Percentiles rank a stretch among this genome's conserved stretches.
Evolutionary conservation across 2,888 invertebrate species (phyloP).

Genomic region (Ophion slaviceki): DNA sequence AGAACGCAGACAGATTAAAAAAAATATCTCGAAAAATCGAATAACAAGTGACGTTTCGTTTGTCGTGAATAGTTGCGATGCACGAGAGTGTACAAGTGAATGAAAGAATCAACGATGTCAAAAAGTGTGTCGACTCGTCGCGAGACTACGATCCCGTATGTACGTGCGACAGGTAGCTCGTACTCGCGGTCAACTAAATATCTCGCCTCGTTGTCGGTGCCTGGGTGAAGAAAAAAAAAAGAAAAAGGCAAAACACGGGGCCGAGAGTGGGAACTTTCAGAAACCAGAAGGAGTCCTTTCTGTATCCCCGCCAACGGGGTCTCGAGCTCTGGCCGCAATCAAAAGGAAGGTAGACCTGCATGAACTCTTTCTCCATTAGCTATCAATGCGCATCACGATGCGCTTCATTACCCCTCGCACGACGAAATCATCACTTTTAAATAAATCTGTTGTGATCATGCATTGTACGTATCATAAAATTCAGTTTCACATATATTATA

Average conservation of each 20-base stretch:
- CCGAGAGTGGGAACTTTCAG: conserved; percentile 72
- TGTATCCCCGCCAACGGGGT: conserved; percentile 62
- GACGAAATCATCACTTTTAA: no score
- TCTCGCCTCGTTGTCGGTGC: conserved; percentile 70
- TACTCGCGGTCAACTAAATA: conserved; percentile 79
- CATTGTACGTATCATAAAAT: no score
- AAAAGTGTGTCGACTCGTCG: conserved; percentile 58
- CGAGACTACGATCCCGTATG: conserved; percentile 38
- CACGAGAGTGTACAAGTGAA: neutral
- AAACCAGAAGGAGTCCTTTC: conserved; percentile 70
- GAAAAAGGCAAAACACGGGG: conserved; percentile 37
- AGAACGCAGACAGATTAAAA: conserved; percentile 1
- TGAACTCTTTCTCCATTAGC: neutral
- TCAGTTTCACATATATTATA: no score
- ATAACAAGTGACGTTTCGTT: neutral
- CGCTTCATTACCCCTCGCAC: neutral
- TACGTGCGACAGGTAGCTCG: conserved; percentile 75
- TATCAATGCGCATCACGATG: conserved; percentile 6
- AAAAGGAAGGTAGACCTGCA: conserved; percentile 32
- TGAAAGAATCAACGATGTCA: neutral
- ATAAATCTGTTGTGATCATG: no score
- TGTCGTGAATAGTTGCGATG: neutral
- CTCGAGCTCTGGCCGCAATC: conserved; percentile 9
- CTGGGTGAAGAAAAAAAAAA: conserved; percentile 43
- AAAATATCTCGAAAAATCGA: conserved; percentile 11